Evolutionary conservation across 1,140 invertebrate species (phyloP), one percentile per base, ranked within the genome.

Genomic region (Mesaphorura yosii): DNA sequence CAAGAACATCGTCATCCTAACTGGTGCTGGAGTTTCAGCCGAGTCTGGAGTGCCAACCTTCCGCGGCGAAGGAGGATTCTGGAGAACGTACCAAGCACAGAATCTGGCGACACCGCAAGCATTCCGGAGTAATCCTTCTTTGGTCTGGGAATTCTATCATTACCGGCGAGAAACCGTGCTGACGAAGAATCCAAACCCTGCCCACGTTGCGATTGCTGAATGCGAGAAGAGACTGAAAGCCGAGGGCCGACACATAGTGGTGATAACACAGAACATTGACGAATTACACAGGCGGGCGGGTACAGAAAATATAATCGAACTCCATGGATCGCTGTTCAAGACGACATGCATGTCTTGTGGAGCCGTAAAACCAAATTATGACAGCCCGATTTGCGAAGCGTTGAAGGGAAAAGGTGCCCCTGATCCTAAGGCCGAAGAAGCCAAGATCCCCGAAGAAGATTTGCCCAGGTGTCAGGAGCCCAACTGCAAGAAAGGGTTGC

Each of bases 241-340:
- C 22, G 69, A 80, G 63, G 78, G 77, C 2, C 76, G 78, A 60
- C 69, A 68, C 41, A 75, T 87, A 48, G 78, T 76, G 28, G 72
- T 91, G 1, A 78, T 95, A 29, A 95, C 91, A 1, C 90, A 95
- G 70, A 96, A 96, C 76, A 86, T 95, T 42, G 92, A 95, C 73
- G 83, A 83, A 40, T 70, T 95, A 14, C 90, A 95, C 73, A 72
- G 72, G 51, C 78, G 75, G 67, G 89, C 90, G 17, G 90, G 90
- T 2, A 82, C 84, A 17, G 71, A 78, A 57, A 78, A 86, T 63
- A 69, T 94, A 2, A 73, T 90, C 14, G 89, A 95, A 69, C 74
- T 96, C n/a, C 91, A 96, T 74, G 91, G 81, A 20, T 84, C 82
- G 55, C 70, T 92, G 7, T 89, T 81, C 60, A 84, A 81, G 72